phyloP scores from a whole-genome alignment of 2,113 vertebrate genomes.

The Oxyura jamaicensis region DNA sequence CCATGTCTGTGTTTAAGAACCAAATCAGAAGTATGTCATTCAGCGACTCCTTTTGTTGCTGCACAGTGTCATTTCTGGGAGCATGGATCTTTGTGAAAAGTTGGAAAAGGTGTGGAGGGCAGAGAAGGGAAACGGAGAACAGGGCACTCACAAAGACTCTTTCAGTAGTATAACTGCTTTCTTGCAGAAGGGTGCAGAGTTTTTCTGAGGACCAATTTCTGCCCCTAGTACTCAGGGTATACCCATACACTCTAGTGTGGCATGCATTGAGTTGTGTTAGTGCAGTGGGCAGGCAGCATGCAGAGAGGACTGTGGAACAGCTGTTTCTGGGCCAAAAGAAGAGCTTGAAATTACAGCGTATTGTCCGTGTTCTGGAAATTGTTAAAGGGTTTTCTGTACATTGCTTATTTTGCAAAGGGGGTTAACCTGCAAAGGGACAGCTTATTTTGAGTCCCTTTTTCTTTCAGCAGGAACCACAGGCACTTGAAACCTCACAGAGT shows the following conservation, averaged over 20 bases:
- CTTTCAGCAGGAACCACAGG: background rate
- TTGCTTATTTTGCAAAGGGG: background rate
- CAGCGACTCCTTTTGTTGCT: background rate
- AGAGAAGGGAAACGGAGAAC: background rate
- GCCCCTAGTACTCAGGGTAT: background rate
- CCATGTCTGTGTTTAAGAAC: background rate
- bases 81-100: background rate
- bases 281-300: background rate
- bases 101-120: fast-evolving
- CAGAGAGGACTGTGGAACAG: background rate
- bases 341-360: constrained; percentile 3
- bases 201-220: background rate
- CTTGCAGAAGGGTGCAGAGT: background rate
- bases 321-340: background rate
- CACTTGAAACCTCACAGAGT: background rate
- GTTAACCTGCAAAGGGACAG: background rate
- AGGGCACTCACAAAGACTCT: background rate
- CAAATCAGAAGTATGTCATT: background rate
- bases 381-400: constrained; percentile 3
- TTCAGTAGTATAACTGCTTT: background rate
- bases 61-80: background rate
- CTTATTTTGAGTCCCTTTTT: background rate
- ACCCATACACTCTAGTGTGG: fast-evolving
- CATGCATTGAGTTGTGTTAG: background rate
- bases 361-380: background rate